Percentiles rank a stretch among this genome's conserved stretches.
These are phyloP conservation scores for Drosophila oshimai DNA, from an alignment of 1,140 invertebrate species.

Conservation along the genomic window DNA sequence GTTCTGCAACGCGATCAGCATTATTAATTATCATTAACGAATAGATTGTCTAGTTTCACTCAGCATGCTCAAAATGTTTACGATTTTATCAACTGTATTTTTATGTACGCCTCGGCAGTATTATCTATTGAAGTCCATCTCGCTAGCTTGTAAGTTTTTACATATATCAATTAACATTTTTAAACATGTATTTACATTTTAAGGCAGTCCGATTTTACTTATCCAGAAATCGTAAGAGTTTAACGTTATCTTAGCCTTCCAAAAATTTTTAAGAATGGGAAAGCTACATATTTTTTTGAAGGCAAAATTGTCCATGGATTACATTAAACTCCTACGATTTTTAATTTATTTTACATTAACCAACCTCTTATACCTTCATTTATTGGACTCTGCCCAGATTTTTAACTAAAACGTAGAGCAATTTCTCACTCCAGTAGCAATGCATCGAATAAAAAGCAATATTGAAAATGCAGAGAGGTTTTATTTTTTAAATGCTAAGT, in stretches of 20 bases:
- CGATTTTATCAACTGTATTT: constrained; percentile 51
- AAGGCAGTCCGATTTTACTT: background rate
- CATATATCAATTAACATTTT: constrained; percentile 37
- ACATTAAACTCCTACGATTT: background rate
- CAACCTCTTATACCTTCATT: background rate
- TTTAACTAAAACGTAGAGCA: constrained; percentile 58
- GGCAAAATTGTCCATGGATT: background rate
- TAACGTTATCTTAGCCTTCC: background rate
- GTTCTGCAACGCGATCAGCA: constrained; percentile 52
- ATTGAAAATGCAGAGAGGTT: constrained; percentile 33
- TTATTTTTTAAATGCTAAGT: constrained; percentile 12
- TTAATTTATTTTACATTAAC: background rate
- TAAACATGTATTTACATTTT: constrained; percentile 11
- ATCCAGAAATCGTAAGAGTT: background rate
- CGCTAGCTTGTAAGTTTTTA: constrained; percentile 54
- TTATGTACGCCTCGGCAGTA: constrained; percentile 51
- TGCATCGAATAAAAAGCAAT: constrained; percentile 77
- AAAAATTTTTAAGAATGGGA: no score
- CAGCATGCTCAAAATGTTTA: constrained; percentile 56
- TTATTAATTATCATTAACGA: constrained; percentile 45
- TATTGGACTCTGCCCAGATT: constrained; percentile 14
- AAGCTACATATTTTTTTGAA: background rate
- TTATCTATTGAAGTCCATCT: constrained; percentile 57
- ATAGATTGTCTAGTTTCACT: constrained; percentile 36
- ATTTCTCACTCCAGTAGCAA: constrained; percentile 65